phyloP scores from a whole-genome alignment of 2,888 invertebrate genomes.

The Piscicola geometra region DNA sequence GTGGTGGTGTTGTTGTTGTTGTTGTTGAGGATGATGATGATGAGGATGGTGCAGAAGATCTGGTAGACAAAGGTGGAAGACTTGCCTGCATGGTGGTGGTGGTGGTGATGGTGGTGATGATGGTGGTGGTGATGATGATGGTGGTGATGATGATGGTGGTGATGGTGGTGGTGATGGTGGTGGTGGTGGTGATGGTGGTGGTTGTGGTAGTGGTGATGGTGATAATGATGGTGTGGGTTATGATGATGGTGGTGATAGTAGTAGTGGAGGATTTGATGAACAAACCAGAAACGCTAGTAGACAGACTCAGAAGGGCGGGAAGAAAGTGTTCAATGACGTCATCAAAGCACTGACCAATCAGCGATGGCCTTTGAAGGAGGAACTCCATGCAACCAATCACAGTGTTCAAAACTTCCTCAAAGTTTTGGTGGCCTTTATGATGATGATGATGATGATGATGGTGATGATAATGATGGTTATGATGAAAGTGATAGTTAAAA shows the following conservation, averaged over 20 bases:
- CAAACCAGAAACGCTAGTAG: background rate
- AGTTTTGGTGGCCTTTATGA: background rate
- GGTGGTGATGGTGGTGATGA: background rate
- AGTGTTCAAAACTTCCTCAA: background rate
- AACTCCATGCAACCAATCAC: slow-evolving; percentile 13
- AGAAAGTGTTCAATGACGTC: background rate
- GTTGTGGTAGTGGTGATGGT: background rate
- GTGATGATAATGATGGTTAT: too few relatives aligned
- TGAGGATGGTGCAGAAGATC: background rate
- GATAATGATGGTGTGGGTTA: background rate
- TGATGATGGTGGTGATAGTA: background rate
- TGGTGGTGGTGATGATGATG: background rate
- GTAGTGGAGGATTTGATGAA: background rate
- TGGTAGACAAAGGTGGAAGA: background rate
- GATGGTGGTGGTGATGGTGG: background rate
- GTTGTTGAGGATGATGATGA: slow-evolving; percentile 7
- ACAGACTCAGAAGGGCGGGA: background rate
- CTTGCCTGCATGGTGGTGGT: background rate
- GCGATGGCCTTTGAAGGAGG: background rate
- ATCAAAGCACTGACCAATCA: slow-evolving; percentile 8
- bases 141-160: background rate
- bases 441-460: too few relatives aligned
- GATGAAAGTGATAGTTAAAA: too few relatives aligned
- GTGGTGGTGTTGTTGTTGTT: too few relatives aligned
- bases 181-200: background rate